A percentile compares a stretch with the other conserved stretches of the same genome.
These are phyloP conservation scores for Ostrea denselamellosa DNA, from an alignment of 1,140 invertebrate genomes.

Conservation along the genomic window DNA sequence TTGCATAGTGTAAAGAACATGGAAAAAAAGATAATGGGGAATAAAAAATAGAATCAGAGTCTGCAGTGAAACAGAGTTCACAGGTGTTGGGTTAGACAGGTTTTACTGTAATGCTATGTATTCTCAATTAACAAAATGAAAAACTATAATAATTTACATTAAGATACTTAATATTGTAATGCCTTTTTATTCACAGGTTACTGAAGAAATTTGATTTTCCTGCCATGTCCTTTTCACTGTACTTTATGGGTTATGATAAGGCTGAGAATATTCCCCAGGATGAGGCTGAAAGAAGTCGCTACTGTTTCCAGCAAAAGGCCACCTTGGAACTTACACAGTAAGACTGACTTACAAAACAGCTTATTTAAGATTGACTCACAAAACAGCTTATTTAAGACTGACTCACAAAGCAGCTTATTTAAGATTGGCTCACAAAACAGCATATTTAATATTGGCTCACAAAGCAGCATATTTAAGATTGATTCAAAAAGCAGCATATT, in stretches of 20 bases:
- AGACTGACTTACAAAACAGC: slow-evolving; percentile 49
- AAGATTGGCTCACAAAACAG: too few species aligned
- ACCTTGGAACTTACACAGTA: slow-evolving; percentile 96
- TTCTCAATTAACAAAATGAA: not conserved
- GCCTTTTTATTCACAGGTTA: slow-evolving; percentile 79
- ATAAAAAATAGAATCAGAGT: too few species aligned
- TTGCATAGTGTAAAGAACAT: too few species aligned
- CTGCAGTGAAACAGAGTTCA: too few species aligned
- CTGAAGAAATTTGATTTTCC: slow-evolving; percentile 94
- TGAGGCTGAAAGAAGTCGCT: slow-evolving; percentile 84
- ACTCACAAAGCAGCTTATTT: too few species aligned
- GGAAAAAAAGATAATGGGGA: too few species aligned
- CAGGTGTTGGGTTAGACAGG: too few species aligned
- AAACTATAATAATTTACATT: not conserved
- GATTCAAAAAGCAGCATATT: not conserved
- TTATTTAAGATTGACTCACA: too few species aligned
- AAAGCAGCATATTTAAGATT: slow-evolving; percentile 77
- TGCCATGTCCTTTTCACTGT: slow-evolving; percentile 92
- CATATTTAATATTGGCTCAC: too few species aligned
- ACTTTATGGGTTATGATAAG: slow-evolving; percentile 95
- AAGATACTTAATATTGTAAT: not conserved
- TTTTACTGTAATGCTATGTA: too few species aligned
- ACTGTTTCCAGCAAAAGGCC: slow-evolving; percentile 91
- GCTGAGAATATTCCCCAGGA: slow-evolving; percentile 85
- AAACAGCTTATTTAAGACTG: too few species aligned